Conservation (phyloP, 1,140 invertebrate species). For the Venustaconcha ellipsiformis region DNA sequence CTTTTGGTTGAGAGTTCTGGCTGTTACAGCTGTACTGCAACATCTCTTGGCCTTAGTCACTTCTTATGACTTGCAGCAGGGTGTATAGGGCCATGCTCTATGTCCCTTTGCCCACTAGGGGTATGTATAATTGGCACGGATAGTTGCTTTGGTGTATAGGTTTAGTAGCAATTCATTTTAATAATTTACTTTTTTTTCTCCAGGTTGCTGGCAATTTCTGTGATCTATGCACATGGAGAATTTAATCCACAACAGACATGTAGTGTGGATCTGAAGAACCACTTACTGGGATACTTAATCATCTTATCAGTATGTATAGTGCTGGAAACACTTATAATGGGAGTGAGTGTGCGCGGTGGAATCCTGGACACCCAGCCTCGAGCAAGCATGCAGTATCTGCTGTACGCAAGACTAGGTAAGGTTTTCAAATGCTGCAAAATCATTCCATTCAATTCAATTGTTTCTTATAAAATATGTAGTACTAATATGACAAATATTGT, state of each 20-base stretch:
- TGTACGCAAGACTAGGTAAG: constrained; percentile 86
- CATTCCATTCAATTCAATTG: neutral
- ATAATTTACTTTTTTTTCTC: constrained; percentile 13
- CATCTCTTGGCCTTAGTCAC: no score
- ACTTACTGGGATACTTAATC: constrained; percentile 80
- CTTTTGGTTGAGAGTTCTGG: no score
- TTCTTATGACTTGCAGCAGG: no score
- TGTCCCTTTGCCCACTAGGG: no score
- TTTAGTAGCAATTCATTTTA: neutral
- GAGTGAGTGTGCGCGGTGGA: constrained; percentile 84
- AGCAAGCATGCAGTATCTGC: constrained; percentile 83
- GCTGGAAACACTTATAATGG: constrained; percentile 80
- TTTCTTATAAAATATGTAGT: neutral
- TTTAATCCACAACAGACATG: constrained; percentile 66
- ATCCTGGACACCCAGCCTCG: constrained; percentile 83
- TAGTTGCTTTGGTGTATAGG: neutral
- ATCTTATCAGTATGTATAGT: constrained; percentile 78
- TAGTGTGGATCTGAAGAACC: constrained; percentile 74
- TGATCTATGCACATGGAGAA: constrained; percentile 77
- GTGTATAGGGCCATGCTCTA: no score
- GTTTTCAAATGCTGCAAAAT: neutral
- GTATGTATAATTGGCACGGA: no score
- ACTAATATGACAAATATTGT: neutral
- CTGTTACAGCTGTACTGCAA: no score
- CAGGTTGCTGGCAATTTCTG: constrained; percentile 74